These are phyloP conservation scores for Pangasianodon hypophthalmus DNA, from an alignment of 2,113 vertebrate genomes.

Conservation along the genomic window DNA sequence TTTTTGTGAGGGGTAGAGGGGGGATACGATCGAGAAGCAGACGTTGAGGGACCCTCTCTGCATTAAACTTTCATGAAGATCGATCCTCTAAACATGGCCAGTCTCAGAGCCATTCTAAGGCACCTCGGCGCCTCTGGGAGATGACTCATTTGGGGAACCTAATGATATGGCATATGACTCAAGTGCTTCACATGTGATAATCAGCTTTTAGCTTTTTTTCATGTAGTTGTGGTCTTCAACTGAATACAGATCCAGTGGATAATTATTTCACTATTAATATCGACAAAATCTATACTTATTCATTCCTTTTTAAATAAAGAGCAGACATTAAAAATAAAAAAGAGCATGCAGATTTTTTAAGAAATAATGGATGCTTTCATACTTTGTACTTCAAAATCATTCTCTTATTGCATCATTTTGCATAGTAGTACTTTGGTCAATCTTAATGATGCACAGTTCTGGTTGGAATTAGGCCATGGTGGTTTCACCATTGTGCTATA, in stretches of 20 bases:
- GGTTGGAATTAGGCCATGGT: background rate
- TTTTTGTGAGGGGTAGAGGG: background rate
- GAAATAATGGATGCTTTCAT: background rate
- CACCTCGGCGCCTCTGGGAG: slow-evolving; percentile 31
- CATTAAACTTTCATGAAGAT: slow-evolving; percentile 57
- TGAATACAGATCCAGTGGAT: background rate
- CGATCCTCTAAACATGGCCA: slow-evolving; percentile 36
- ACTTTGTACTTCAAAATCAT: background rate
- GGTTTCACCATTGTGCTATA: background rate
- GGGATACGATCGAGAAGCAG: background rate
- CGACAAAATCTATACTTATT: background rate
- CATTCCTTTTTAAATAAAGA: background rate
- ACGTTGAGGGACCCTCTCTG: slow-evolving; percentile 26
- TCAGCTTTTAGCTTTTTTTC: slow-evolving; percentile 7
- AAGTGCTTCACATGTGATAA: slow-evolving; percentile 13
- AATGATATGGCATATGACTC: slow-evolving; percentile 11
- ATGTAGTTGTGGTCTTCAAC: background rate
- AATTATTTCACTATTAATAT: background rate
- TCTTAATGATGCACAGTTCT: background rate
- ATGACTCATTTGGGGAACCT: slow-evolving; percentile 28
- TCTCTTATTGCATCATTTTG: background rate
- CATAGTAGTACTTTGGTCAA: background rate
- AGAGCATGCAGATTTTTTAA: background rate
- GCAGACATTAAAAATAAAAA: background rate
- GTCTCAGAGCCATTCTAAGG: slow-evolving; percentile 19